Percentiles rank a stretch among this genome's conserved stretches.
Evolutionary conservation across 2,888 invertebrate genomes (phyloP).

Genomic region (Clanis bilineata): DNA sequence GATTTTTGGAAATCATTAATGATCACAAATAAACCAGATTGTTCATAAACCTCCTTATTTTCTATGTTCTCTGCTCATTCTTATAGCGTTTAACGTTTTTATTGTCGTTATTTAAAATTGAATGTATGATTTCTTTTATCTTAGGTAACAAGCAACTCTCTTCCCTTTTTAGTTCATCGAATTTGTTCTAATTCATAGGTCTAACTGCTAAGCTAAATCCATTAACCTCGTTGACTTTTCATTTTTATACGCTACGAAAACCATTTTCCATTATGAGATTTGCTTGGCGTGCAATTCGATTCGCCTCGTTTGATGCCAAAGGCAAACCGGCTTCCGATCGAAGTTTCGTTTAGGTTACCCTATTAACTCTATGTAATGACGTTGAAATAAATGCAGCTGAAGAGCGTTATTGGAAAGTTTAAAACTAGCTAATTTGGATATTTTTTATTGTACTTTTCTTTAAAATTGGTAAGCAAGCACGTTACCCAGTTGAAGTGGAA

Average conservation of each 20-base stretch:
- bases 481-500: too few relatives aligned
- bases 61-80: too few relatives aligned
- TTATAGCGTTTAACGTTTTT: too few relatives aligned
- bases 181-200: neutral
- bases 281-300: neutral
- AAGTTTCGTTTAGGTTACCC: neutral
- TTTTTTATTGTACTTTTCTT: neutral
- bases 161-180: neutral
- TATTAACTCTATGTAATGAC: neutral
- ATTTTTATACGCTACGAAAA: neutral
- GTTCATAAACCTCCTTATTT: too few relatives aligned
- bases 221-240: neutral
- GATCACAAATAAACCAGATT: too few relatives aligned
- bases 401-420: neutral
- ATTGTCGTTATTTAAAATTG: too few relatives aligned
- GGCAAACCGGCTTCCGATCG: constrained; percentile 1
- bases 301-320: neutral
- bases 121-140: too few relatives aligned
- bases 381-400: neutral
- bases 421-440: neutral
- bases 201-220: neutral
- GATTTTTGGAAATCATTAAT: too few relatives aligned
- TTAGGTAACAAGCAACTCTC: too few relatives aligned
- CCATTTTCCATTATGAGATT: neutral
- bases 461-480: too few relatives aligned